These are phyloP conservation scores for mouse (Mus musculus) DNA, from an alignment of 2,113 vertebrate genomes.

Conservation along the genomic window DNA sequence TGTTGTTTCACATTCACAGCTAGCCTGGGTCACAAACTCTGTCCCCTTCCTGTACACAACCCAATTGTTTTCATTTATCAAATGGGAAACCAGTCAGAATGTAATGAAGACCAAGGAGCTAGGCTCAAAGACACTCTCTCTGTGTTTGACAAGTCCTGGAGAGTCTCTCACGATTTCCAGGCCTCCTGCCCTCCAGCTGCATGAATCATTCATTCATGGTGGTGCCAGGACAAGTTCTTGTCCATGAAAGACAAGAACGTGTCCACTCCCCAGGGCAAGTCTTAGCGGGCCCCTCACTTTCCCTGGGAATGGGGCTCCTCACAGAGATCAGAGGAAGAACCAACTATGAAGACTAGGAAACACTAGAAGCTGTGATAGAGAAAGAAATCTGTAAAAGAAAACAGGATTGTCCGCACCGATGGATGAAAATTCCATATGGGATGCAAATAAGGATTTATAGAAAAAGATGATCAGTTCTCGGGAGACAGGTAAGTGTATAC, in stretches of 20 bases:
- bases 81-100: background rate
- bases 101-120: background rate
- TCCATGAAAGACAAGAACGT: background rate
- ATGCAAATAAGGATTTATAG: background rate
- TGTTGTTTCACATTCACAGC: background rate
- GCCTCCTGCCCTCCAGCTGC: background rate
- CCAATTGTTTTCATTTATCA: background rate
- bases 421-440: background rate
- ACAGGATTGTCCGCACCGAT: background rate
- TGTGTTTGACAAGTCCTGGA: accelerated
- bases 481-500: background rate
- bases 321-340: background rate
- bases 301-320: background rate
- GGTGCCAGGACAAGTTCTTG: background rate
- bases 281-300: background rate
- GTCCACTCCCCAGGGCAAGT: background rate
- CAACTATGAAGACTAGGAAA: background rate
- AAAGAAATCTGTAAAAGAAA: background rate
- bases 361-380: background rate
- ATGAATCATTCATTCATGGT: background rate
- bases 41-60: too few relatives aligned
- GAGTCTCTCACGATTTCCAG: background rate
- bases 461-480: background rate
- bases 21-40: background rate
- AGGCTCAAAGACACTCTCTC: background rate